A percentile compares a stretch with the other conserved stretches of the same genome.
phyloP scores from a whole-genome alignment of 2,888 invertebrate species.

The Steinernema scapterisci region DNA sequence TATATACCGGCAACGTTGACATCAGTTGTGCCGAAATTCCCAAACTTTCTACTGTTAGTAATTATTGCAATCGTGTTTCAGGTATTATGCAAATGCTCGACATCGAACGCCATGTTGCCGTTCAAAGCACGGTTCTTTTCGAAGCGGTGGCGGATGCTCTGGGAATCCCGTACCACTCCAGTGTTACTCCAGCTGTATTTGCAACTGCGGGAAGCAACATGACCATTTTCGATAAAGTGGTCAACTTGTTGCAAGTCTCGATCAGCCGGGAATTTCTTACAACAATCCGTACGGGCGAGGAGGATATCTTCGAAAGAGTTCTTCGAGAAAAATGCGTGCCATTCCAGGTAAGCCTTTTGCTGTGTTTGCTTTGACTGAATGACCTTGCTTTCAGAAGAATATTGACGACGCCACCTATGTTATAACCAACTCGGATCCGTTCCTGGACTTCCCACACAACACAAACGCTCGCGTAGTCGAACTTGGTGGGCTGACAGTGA shows the following conservation, averaged over 20 bases:
- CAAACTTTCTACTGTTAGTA: background rate
- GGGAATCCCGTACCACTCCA: background rate
- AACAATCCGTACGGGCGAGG: background rate
- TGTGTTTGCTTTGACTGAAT: background rate
- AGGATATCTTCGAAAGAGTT: slow-evolving; percentile 1
- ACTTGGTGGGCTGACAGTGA: background rate
- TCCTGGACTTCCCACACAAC: slow-evolving; percentile 19
- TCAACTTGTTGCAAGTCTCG: background rate
- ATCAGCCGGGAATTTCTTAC: slow-evolving; percentile 8
- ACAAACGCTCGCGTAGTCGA: background rate
- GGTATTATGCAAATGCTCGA: slow-evolving; percentile 21
- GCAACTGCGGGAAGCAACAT: background rate
- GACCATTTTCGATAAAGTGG: background rate
- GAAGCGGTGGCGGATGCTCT: slow-evolving; percentile 13
- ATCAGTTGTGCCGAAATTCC: too few relatives aligned
- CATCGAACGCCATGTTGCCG: background rate
- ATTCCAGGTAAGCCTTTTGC: background rate
- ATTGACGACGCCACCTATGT: background rate
- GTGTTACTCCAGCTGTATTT: background rate
- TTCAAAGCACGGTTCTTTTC: slow-evolving; percentile 1
- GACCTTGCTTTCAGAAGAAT: background rate
- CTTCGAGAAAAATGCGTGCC: background rate
- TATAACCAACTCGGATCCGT: background rate
- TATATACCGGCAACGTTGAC: too few relatives aligned
- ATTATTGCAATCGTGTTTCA: background rate